These are phyloP conservation scores for Aulostomus chinensis DNA, from an alignment of 2,797 vertebrate genomes.

Conservation along the genomic window DNA sequence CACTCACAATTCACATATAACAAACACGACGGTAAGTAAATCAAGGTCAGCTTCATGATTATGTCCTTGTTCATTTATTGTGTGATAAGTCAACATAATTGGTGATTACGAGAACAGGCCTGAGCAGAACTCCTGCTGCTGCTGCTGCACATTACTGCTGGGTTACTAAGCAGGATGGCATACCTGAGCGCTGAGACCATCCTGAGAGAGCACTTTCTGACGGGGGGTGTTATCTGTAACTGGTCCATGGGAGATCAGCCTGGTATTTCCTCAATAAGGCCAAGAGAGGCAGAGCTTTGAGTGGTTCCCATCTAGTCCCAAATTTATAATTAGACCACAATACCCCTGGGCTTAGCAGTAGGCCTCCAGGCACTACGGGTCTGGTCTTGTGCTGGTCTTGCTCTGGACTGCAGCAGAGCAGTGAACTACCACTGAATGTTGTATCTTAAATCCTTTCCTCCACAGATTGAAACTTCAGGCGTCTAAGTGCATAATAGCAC, in stretches of 20 bases:
- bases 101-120: too few species aligned
- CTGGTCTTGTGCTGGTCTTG: constrained; percentile 4
- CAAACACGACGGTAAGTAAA: too few species aligned
- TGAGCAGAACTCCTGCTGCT: too few species aligned
- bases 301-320: constrained; percentile 26
- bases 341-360: constrained; percentile 37
- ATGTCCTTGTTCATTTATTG: too few species aligned
- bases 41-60: too few species aligned
- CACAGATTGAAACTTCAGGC: neutral
- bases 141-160: constrained; percentile 7
- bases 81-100: too few species aligned
- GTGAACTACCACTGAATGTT: neutral
- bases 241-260: constrained; percentile 43
- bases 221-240: constrained; percentile 27
- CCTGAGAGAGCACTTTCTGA: constrained; percentile 7
- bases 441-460: neutral
- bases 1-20: too few species aligned
- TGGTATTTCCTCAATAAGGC: constrained; percentile 68
- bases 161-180: constrained; percentile 25
- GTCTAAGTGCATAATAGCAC: neutral
- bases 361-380: constrained; percentile 9
- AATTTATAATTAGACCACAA: constrained; percentile 61
- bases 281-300: constrained; percentile 28
- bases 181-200: constrained; percentile 36
- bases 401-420: neutral